Evolutionary conservation across 2,888 invertebrate genomes (phyloP), one percentile per base, ranked within the genome.

Genomic region (Neoaliturus tenellus): DNA sequence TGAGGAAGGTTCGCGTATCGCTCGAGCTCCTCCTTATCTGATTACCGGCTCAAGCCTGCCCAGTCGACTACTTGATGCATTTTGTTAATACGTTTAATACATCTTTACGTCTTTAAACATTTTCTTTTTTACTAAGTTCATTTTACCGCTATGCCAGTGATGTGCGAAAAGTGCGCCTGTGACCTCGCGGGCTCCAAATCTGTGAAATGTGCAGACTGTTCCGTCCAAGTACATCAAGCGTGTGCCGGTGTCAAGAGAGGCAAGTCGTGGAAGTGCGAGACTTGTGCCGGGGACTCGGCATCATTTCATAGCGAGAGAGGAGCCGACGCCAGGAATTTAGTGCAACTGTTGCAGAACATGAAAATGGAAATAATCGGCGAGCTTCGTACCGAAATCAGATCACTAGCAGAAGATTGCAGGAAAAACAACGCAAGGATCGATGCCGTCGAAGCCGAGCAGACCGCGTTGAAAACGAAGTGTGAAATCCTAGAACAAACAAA

Each of bases 1-100:
- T 51, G 51, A 51, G 51, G 51, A 51, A 51, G 51, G 51, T 51
- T 51, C 51, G 14, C 51, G n/a, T 51, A 51, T 51, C 51, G 51
- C 23, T 23, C 10, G 51, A 51, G 51, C 14, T 14, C 48, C 20
- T 20, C 51, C 51, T 3, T 51, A 20, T 51, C 20, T 51, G 51
- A 51, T 51, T 10, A 23, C 51, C 51, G 51, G 51, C 51, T 51
- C 51, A 23, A 51, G 20, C 51, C 51, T 51, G 51, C 51, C 51
- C 51, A 23, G 51, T 51, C 23, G 44, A 14, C 44, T 14, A 17
- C 23, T 0, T 23, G 23, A 23, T 51, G 51, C 44, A n/a, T n/a
- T n/a, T n/a, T n/a, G 20, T 23, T 5, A 48, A 48, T 48, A 14
- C 6, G 14, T 48, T 48, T 14, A 14, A 48, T 8, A 39, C 39